Base-by-base conservation (phyloP, 2,797 vertebrate species). In the Calcarius lapponicus region DNA sequence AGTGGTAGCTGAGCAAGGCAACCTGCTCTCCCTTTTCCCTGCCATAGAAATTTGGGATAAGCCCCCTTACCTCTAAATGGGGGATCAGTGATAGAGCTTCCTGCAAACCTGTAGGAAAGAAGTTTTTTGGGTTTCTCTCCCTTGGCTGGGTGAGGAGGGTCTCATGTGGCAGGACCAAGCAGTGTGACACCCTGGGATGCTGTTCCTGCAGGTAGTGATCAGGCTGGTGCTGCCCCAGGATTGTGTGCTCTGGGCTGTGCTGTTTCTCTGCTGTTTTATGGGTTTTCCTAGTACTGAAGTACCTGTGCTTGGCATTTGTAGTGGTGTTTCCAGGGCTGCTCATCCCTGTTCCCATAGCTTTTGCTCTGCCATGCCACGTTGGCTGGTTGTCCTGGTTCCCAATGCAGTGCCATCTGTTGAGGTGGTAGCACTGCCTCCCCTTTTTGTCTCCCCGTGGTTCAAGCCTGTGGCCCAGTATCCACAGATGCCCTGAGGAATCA, bases 171-270 rank as follows among this genome's bases (percentile, higher is more conserved):
- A 69, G 42, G 47, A 38, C 38, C 11, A 24, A 42, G 36, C 42
- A 54, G 11, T 0, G 0, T 86, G 65, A 51, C n/a, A 70, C 17
- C 28, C 34, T 26, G 31, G 72, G 61, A 13, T 86, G 65, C 60
- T 86, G 13, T 3, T 81, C 58, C 50, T 29, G 34, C 70, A 48
- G 32, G 51, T 21, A 42, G 42, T 0, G 0, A 64, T 53, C 0
- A 0, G 15, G 50, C 58, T 69, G 64, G 29, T 7, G 1, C 69
- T 93, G 48, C 14, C 50, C 47, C 18, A 8, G 22, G 0, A 0
- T 62, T 42, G 42, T 13, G 1, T 51, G 51, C n/a, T 62, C n/a
- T 53, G 56, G 78, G 60, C 67, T 4, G 48, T 53, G 31, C 45
- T 75, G 36, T 61, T 40, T 45, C 64, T 87, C 40, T 76, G 56